Conservation (phyloP, 2,888 invertebrate species). For the Hylaea fasciaria region DNA sequence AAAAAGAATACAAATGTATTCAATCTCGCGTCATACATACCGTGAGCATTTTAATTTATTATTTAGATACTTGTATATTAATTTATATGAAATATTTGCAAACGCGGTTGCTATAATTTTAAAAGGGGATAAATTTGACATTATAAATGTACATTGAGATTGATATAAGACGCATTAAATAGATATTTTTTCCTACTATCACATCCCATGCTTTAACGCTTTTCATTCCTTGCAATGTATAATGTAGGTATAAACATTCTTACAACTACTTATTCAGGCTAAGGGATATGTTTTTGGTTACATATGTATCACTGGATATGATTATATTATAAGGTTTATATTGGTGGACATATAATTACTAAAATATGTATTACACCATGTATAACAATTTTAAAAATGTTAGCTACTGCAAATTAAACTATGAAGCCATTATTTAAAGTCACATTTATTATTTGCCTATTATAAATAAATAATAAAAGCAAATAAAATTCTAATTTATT, state of each 20-base stretch:
- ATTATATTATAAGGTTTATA: conserved; percentile 22
- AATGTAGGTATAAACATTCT: conserved; percentile 51
- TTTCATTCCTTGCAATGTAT: conserved; percentile 9
- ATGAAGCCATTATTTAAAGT: conserved; percentile 62
- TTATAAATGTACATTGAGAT: conserved; percentile 8
- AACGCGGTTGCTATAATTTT: conserved; percentile 1
- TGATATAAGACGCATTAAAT: not conserved
- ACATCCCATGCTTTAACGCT: conserved; percentile 45
- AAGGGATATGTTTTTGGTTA: conserved; percentile 81
- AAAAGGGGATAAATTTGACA: conserved; percentile 9
- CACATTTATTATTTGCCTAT: conserved; percentile 77
- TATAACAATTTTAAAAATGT: no score
- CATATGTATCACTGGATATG: conserved; percentile 70
- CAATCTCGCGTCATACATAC: conserved; percentile 78
- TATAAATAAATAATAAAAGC: conserved; percentile 17
- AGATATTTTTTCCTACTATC: conserved; percentile 41
- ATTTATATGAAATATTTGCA: conserved; percentile 4
- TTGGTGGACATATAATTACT: not conserved
- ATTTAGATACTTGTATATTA: conserved; percentile 9
- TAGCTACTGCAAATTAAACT: conserved; percentile 26
- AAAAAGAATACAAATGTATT: conserved; percentile 67
- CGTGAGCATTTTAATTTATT: conserved; percentile 55
- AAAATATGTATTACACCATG: not conserved
- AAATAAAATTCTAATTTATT: conserved; percentile 19
- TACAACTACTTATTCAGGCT: conserved; percentile 70